These are phyloP conservation scores for Cuniculus paca DNA, from an alignment of 2,797 vertebrate species.

Conservation along the genomic window DNA sequence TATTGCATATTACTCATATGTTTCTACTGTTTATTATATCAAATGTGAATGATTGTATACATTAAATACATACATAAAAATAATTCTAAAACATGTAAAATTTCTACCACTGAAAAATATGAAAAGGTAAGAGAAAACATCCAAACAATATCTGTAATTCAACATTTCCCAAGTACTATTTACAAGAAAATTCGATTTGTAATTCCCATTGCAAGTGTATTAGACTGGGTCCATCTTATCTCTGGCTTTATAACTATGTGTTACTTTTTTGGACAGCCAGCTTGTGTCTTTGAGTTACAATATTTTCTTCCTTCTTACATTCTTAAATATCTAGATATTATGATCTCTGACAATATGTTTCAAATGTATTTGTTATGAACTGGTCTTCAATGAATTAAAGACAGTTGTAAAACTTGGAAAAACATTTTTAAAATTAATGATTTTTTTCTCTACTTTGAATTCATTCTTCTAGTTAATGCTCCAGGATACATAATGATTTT, in stretches of 20 bases:
- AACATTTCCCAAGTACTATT: background rate
- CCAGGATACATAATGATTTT: background rate
- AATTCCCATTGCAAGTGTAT: background rate
- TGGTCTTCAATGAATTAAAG: background rate
- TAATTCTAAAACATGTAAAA: background rate
- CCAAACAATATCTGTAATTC: background rate
- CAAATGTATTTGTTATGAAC: conserved; percentile 2
- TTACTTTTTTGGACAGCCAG: background rate
- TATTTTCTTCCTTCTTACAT: background rate
- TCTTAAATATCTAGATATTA: background rate
- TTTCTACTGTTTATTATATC: background rate
- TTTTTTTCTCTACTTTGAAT: background rate
- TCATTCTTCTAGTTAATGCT: background rate
- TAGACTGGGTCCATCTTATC: background rate
- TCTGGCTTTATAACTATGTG: background rate
- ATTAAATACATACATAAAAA: too few relatives aligned
- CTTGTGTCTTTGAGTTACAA: background rate
- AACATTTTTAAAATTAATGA: background rate
- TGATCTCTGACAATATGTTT: background rate
- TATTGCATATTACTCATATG: background rate
- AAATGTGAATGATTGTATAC: background rate
- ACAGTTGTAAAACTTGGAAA: conserved; percentile 7
- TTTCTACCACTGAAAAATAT: background rate
- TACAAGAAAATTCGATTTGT: background rate
- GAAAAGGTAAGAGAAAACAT: background rate